Evolutionary conservation across 2,888 invertebrate genomes (phyloP).

Genomic region (Diarsia brunnea): DNA sequence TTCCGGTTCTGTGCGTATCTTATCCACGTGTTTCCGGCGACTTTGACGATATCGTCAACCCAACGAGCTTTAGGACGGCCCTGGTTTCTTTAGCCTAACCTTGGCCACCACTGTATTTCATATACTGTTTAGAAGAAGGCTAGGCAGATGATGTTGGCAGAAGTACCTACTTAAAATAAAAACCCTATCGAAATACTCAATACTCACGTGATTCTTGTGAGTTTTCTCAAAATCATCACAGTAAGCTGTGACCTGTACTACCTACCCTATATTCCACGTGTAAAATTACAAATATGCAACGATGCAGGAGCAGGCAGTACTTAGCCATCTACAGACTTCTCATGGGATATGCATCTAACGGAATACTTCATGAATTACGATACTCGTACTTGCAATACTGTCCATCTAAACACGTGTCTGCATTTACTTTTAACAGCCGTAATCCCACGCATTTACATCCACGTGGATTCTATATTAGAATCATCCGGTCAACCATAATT

Average conservation of each 20-base stretch:
- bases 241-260: neutral
- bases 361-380: slow-evolving; percentile 22
- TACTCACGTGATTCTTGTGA: neutral
- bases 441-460: slow-evolving; percentile 46
- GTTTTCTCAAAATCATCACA: slow-evolving; percentile 1
- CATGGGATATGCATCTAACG: slow-evolving; percentile 15
- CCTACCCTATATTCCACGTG: neutral
- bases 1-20: no score
- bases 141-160: no score
- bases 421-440: slow-evolving; percentile 15
- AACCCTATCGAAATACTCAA: neutral
- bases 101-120: no score
- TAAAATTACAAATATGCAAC: slow-evolving; percentile 14
- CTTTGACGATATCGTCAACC: no score
- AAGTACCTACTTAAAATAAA: no score
- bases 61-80: no score
- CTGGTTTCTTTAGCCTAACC: no score
- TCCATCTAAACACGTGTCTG: slow-evolving; percentile 44
- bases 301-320: neutral
- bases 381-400: slow-evolving; percentile 26
- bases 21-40: no score
- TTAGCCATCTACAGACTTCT: neutral
- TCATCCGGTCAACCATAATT: slow-evolving; percentile 1
- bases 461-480: slow-evolving; percentile 43
- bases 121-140: no score